Evolutionary conservation across 2,797 vertebrate genomes (phyloP).

Genomic region (Peromyscus aztecus): DNA sequence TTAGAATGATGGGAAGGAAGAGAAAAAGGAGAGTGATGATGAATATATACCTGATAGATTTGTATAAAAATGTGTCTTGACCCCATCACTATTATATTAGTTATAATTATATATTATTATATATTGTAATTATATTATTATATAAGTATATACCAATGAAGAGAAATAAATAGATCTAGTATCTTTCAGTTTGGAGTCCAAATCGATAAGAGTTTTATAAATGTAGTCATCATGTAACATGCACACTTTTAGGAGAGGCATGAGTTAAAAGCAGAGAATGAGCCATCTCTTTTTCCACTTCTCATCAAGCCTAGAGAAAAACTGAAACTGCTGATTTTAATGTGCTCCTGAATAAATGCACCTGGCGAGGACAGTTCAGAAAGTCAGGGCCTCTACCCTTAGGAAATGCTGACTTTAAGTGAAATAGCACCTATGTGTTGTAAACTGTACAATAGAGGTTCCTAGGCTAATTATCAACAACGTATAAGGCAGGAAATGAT

Average conservation of each 20-base stretch:
- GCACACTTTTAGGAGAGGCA: neutral
- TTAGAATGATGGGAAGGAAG: neutral
- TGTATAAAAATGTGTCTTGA: neutral
- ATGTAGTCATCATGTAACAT: neutral
- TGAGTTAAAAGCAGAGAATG: slow-evolving; percentile 42
- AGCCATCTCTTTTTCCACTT: neutral
- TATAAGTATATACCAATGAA: neutral
- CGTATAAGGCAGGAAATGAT: neutral
- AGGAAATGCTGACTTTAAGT: slow-evolving; percentile 47
- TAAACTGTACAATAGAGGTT: neutral
- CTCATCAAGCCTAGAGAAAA: neutral
- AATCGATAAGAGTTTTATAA: neutral
- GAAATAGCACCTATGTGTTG: neutral
- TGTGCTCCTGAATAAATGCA: slow-evolving; percentile 20
- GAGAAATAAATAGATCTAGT: slow-evolving; percentile 58
- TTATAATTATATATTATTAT: too few species aligned
- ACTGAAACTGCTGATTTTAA: slow-evolving; percentile 12
- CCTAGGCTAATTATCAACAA: slow-evolving; percentile 29
- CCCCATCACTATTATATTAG: too few species aligned
- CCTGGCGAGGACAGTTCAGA: slow-evolving; percentile 21
- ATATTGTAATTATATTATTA: too few species aligned
- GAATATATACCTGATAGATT: neutral
- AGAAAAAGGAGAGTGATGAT: neutral
- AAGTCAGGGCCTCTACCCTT: slow-evolving; percentile 28
- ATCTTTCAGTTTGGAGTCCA: slow-evolving; percentile 3